phyloP scores from a whole-genome alignment of 2,888 invertebrate species.

The Pseudoips prasinana region DNA sequence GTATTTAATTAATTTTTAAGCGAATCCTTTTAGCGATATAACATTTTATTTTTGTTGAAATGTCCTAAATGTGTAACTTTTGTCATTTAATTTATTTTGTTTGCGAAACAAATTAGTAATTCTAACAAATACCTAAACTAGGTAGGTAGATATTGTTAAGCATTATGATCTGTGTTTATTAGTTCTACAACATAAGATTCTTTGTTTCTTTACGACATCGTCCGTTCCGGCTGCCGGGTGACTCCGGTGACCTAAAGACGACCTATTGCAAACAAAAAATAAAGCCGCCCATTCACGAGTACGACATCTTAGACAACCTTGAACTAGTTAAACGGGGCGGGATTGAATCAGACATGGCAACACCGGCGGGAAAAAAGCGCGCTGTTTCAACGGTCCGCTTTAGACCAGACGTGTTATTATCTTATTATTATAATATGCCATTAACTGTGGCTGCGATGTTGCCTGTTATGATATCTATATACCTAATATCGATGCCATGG shows the following conservation, averaged over 20 bases:
- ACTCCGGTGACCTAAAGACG: constrained; percentile 70
- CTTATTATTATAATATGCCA: constrained; percentile 68
- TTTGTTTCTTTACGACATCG: constrained; percentile 56
- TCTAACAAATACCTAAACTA: constrained; percentile 35
- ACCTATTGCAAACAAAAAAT: constrained; percentile 69
- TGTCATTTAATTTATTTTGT: constrained; percentile 49
- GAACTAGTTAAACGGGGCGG: constrained; percentile 74
- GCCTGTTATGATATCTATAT: constrained; percentile 21
- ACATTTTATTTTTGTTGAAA: constrained; percentile 49
- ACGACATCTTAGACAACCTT: constrained; percentile 62
- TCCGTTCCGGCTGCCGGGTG: constrained; percentile 59
- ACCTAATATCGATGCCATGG: constrained; percentile 14
- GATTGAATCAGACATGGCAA: constrained; percentile 67
- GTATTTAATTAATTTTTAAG: constrained; percentile 70
- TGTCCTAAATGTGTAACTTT: constrained; percentile 48
- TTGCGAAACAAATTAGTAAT: constrained; percentile 43
- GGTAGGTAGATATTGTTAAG: constrained; percentile 31
- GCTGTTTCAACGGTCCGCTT: constrained; percentile 59
- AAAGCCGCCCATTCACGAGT: constrained; percentile 66
- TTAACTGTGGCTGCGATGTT: constrained; percentile 42
- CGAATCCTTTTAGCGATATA: constrained; percentile 52
- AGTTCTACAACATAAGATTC: constrained; percentile 44
- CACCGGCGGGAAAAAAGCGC: constrained; percentile 57
- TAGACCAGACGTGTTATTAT: constrained; percentile 75
- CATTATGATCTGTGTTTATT: constrained; percentile 26